Evolutionary conservation across 2,113 vertebrate genomes (phyloP).

Genomic region (Protobothrops mucrosquamatus): DNA sequence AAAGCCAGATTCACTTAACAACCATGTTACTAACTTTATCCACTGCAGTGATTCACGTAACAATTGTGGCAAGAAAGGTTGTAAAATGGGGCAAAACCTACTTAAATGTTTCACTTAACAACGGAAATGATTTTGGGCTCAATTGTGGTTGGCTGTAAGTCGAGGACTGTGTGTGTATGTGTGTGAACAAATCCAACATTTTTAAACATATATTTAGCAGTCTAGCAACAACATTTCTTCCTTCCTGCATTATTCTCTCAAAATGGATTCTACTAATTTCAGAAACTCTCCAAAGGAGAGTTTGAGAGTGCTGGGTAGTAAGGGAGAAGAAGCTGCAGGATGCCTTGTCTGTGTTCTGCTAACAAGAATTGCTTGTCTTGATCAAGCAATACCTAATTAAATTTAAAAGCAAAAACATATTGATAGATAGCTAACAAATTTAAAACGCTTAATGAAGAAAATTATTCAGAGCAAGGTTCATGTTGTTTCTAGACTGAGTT

Average conservation of each 20-base stretch:
- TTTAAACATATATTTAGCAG: not conserved
- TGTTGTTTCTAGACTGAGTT: not conserved
- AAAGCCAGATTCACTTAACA: no score
- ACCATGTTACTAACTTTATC: no score
- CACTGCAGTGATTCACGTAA: no score
- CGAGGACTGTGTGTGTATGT: no score
- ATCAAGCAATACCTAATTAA: not conserved
- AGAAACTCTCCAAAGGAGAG: not conserved
- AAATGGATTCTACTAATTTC: not conserved
- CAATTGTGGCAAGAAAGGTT: no score
- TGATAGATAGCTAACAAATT: fast-evolving
- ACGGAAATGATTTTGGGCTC: no score
- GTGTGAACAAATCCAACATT: not conserved
- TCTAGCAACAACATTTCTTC: not conserved
- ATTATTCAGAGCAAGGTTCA: not conserved
- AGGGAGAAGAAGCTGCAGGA: not conserved
- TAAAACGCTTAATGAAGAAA: no score
- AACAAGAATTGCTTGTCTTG: not conserved
- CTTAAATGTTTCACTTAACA: no score
- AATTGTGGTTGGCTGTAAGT: no score
- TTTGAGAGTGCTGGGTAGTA: not conserved
- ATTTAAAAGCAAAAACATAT: not conserved
- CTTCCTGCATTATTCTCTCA: not conserved
- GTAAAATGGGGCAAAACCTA: no score
- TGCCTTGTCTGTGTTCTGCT: not conserved